Conservation (phyloP, 2,888 invertebrate species). For the Melanargia galathea region DNA sequence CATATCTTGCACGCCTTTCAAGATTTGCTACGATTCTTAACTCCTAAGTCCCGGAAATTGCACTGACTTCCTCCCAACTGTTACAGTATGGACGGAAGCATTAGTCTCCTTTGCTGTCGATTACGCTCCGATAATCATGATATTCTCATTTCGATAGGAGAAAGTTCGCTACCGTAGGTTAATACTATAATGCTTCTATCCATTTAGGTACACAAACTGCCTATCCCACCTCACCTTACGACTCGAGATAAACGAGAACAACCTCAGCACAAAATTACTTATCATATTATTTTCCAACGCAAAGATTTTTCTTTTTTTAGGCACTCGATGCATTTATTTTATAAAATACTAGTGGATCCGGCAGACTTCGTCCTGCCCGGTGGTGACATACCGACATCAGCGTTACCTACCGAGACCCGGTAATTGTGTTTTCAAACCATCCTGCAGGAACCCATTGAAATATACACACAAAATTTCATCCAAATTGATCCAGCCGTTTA, state of each 20-base stretch:
- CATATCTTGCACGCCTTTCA: constrained; percentile 34
- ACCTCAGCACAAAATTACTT: neutral
- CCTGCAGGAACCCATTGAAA: no score
- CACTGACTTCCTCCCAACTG: constrained; percentile 54
- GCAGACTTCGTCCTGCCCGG: no score
- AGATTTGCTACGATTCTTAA: constrained; percentile 33
- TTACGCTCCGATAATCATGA: constrained; percentile 68
- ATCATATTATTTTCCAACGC: no score
- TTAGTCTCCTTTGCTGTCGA: constrained; percentile 61
- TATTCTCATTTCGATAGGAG: constrained; percentile 64
- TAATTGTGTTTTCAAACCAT: no score
- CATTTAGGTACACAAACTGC: neutral
- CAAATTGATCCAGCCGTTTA: no score
- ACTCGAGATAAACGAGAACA: neutral
- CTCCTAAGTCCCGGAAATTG: constrained; percentile 50
- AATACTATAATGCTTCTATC: neutral
- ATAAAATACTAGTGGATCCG: no score
- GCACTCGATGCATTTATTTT: no score
- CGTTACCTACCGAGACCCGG: no score
- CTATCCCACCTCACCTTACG: neutral
- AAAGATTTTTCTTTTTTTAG: no score
- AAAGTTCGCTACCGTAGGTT: constrained; percentile 59
- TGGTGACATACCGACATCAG: no score
- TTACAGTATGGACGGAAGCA: constrained; percentile 60
- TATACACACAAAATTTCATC: no score